These are phyloP conservation scores for Unio delphinus DNA, from an alignment of 2,888 invertebrate genomes.

Conservation along the genomic window DNA sequence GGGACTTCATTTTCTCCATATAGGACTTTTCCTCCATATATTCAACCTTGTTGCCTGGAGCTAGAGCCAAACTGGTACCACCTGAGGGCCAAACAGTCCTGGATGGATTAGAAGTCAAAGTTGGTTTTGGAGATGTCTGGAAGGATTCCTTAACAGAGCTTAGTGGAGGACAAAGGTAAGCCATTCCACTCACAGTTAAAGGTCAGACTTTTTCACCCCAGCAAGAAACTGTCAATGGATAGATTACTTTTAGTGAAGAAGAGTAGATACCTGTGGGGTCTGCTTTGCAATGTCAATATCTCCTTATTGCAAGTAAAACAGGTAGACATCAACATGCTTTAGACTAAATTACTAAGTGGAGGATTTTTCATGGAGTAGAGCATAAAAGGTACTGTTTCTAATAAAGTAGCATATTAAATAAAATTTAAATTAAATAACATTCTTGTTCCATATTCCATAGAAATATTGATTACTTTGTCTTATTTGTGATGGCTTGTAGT, in stretches of 20 bases:
- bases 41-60: constrained; percentile 89
- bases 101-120: constrained; percentile 90
- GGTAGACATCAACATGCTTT: not conserved
- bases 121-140: constrained; percentile 94
- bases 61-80: constrained; percentile 88
- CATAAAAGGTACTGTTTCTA: too few species aligned
- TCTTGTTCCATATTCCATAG: too few species aligned
- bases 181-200: too few species aligned
- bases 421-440: too few species aligned
- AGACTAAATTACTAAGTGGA: too few species aligned
- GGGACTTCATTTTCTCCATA: not conserved
- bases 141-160: constrained; percentile 96
- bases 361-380: too few species aligned
- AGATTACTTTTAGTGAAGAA: too few species aligned
- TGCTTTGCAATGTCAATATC: not conserved
- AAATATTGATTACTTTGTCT: too few species aligned
- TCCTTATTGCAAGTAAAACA: not conserved
- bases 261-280: not conserved
- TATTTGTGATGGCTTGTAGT: too few species aligned
- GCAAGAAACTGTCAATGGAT: too few species aligned
- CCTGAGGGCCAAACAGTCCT: constrained; percentile 82
- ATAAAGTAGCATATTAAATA: too few species aligned
- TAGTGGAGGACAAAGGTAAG: constrained; percentile 93
- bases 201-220: too few species aligned
- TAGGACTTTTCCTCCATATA: constrained; percentile 95